Evolutionary conservation across 2,797 vertebrate genomes (phyloP).

Genomic region (Bucorvus abyssinicus): DNA sequence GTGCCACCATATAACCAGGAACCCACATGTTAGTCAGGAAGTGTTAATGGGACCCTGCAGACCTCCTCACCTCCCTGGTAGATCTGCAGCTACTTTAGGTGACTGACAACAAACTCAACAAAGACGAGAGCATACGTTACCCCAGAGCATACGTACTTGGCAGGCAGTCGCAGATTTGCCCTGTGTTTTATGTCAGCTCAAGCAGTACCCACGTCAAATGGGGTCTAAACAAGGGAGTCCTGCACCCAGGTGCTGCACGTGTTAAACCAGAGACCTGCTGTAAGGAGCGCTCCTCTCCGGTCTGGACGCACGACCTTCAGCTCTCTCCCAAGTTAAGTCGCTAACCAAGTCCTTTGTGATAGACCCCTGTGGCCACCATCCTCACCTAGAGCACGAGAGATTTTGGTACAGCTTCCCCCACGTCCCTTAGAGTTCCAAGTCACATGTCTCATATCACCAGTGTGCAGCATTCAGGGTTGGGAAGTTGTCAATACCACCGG

Average conservation of each 20-base stretch:
- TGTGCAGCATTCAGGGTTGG: neutral
- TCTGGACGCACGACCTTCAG: neutral
- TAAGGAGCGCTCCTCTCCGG: neutral
- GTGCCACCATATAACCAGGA: neutral
- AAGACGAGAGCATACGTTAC: accelerated
- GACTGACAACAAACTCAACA: neutral
- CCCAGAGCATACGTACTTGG: neutral
- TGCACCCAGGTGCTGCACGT: neutral
- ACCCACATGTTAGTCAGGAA: neutral
- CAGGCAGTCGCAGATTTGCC: neutral
- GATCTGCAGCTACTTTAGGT: neutral
- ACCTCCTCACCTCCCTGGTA: neutral
- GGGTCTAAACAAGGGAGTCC: neutral
- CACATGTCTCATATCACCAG: neutral
- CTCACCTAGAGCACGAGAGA: neutral
- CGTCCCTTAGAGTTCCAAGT: neutral
- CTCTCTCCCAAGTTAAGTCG: neutral
- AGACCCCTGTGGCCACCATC: neutral
- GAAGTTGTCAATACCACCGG: neutral
- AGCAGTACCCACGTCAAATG: neutral
- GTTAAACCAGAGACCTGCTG: neutral
- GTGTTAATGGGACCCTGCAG: neutral
- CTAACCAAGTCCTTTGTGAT: neutral
- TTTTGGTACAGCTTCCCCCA: neutral
- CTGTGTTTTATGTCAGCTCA: neutral